phyloP scores from a whole-genome alignment of 2,797 vertebrate species.

The Sparus aurata region DNA sequence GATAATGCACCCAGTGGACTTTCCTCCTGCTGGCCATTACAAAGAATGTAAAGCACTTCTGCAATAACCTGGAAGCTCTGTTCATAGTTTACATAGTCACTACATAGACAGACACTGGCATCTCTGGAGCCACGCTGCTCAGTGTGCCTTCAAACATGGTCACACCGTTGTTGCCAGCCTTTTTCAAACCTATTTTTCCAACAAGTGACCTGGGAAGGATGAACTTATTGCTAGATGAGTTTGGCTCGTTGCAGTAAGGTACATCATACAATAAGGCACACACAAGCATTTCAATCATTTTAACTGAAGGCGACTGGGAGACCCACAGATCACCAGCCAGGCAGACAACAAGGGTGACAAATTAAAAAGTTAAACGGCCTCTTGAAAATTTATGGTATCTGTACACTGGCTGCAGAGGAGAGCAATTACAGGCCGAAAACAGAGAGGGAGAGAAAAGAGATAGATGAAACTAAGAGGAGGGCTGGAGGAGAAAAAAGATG shows the following conservation, averaged over 20 bases:
- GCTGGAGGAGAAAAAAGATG: constrained; percentile 23
- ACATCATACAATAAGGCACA: not conserved
- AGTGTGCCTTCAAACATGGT: not conserved
- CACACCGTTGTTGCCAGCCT: not conserved
- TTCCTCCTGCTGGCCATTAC: too few species aligned
- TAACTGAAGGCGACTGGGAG: not conserved
- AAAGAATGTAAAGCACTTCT: too few species aligned
- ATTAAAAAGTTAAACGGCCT: constrained; percentile 36
- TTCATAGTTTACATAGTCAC: not conserved
- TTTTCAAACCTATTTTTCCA: constrained; percentile 3
- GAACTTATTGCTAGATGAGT: not conserved
- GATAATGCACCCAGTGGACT: too few species aligned
- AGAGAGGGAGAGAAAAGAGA: constrained; percentile 15
- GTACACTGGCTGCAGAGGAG: constrained; percentile 28
- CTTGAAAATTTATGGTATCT: constrained; percentile 27
- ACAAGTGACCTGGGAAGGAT: not conserved
- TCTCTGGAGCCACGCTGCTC: not conserved
- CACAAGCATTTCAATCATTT: not conserved
- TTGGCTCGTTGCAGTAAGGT: not conserved
- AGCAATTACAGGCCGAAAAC: constrained; percentile 36
- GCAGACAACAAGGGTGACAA: not conserved
- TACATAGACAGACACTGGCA: not conserved
- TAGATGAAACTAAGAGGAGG: constrained; percentile 22
- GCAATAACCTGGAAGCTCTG: too few species aligned
- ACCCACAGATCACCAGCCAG: not conserved